Base-by-base conservation (phyloP, 2,113 vertebrate species). In the Phyllostomus hastatus region DNA sequence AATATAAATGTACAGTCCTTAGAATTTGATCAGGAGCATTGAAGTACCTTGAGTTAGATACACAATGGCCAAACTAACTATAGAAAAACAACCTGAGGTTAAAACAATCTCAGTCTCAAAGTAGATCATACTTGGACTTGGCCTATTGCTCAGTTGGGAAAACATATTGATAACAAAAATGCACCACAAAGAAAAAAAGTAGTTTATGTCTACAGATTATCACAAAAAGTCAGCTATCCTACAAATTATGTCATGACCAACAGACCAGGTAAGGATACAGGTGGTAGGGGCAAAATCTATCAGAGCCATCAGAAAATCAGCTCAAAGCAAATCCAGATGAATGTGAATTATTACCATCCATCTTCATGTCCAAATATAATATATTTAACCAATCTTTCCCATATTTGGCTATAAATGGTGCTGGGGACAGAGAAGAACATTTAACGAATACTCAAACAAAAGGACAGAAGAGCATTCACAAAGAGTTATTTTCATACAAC, bases 391-490 rank as follows among this genome's bases (percentile, higher is more conserved):
- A 73, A 41, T 28, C 73, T 59, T 70, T 66, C 28, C 31, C 8
- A 46, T 26, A 82, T n/a, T 72, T 95, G 85, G 46, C 38, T 59
- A 22, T 66, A 46, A 84, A 85, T 15, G 41, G 46, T 70, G 24
- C 72, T 94, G 28, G 50, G 50, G 11, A 91, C 41, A 81, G 2
- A 88, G 16, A 12, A 78, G 82, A 96, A 82, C 4, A 85, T 54
- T 97, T 91, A 75, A 72, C 28, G 90, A 90, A 85, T 61, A 85
- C 82, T 95, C 88, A 96, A 94, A 93, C 81, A 57, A 86, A 95
- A 96, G 70, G 26, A 93, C 26, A 76, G 8, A 88, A 46, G 81
- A 50, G 14, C 31, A 95, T 85, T 93, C 92, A 75, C 64, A 10
- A 89, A 33, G 76, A 85, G 5, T 79, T 94, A 83, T 91, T 96